These are phyloP conservation scores for Rhinolophus ferrumequinum DNA, from an alignment of 2,113 vertebrate species.

Conservation along the genomic window DNA sequence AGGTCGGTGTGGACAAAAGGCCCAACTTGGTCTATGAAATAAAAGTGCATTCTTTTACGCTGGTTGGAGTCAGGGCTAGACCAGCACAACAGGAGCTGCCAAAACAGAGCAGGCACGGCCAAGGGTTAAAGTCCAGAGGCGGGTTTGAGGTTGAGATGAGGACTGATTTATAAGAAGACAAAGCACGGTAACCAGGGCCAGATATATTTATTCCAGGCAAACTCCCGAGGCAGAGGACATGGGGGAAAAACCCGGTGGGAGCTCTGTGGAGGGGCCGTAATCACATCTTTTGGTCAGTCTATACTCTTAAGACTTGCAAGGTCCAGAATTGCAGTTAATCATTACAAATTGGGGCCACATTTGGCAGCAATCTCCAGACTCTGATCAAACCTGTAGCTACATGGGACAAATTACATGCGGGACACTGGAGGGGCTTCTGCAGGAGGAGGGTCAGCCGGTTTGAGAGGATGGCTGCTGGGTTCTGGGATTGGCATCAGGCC, in stretches of 20 bases:
- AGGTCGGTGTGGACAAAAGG: not conserved
- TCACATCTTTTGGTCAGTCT: not conserved
- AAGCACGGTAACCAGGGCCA: not conserved
- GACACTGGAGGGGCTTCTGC: not conserved
- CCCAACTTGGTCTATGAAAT: constrained; percentile 11
- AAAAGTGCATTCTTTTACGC: not conserved
- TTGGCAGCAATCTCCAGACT: not conserved
- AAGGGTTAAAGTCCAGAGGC: not conserved
- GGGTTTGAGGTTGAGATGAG: not conserved
- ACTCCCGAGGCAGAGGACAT: not conserved
- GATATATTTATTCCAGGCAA: not conserved
- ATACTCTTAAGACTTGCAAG: not conserved
- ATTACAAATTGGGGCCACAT: not conserved
- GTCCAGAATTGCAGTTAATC: not conserved
- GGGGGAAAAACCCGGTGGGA: not conserved
- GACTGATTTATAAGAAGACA: not conserved
- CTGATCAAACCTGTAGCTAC: not conserved
- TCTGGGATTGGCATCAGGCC: not conserved
- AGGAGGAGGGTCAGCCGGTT: not conserved
- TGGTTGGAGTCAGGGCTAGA: not conserved
- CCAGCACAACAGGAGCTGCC: not conserved
- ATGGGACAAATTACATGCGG: too few species aligned
- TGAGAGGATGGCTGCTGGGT: not conserved
- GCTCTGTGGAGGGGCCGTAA: not conserved
- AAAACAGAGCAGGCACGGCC: not conserved